These are phyloP conservation scores for Andrena camellia DNA, from an alignment of 2,888 invertebrate species.

Conservation along the genomic window DNA sequence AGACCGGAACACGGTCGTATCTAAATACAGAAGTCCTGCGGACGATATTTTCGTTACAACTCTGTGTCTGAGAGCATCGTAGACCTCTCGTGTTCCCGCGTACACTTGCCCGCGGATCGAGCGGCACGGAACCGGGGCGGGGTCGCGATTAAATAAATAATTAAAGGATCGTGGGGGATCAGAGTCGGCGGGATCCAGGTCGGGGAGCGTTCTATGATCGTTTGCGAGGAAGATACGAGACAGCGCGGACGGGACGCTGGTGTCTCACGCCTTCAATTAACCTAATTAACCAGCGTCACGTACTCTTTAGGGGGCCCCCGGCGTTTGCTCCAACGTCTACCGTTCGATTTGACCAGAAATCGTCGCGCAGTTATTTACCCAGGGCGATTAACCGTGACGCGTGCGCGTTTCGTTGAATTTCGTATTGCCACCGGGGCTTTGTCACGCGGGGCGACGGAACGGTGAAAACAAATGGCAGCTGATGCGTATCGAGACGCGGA, in stretches of 20 bases:
- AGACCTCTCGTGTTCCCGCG: background rate
- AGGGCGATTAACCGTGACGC: background rate
- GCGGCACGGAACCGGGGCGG: background rate
- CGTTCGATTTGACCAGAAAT: slow-evolving; percentile 55
- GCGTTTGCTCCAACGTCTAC: slow-evolving; percentile 36
- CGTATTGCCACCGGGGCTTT: background rate
- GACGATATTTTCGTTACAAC: background rate
- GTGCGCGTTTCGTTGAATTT: background rate
- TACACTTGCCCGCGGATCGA: background rate
- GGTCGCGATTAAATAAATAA: slow-evolving; percentile 17
- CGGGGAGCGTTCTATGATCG: slow-evolving; percentile 39
- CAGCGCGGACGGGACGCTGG: slow-evolving; percentile 40
- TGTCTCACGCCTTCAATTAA: slow-evolving; percentile 71
- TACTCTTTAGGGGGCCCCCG: slow-evolving; percentile 56
- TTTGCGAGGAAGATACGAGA: slow-evolving; percentile 47
- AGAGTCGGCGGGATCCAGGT: slow-evolving; percentile 42
- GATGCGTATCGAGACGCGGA: background rate
- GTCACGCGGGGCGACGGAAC: background rate
- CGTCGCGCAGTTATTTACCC: slow-evolving; percentile 14
- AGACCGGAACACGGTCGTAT: too few species aligned
- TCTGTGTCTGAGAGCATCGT: background rate
- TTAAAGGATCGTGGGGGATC: slow-evolving; percentile 34
- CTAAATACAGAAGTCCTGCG: background rate
- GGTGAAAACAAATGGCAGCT: background rate
- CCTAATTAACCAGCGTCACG: slow-evolving; percentile 72